These are phyloP conservation scores for Sprattus sprattus DNA, from an alignment of 2,113 vertebrate genomes.

Conservation along the genomic window DNA sequence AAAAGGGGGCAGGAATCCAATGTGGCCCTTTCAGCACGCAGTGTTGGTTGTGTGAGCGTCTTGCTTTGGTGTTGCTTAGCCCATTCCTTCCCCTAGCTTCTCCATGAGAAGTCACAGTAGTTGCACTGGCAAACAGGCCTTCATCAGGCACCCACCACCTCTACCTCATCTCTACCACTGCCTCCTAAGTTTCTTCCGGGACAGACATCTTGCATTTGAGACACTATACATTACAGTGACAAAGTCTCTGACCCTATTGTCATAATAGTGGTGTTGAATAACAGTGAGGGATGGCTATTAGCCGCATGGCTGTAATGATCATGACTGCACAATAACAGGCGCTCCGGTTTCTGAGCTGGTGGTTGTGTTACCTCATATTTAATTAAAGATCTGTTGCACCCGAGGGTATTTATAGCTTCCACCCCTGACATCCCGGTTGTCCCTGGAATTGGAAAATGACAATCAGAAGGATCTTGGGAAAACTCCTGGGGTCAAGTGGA, in stretches of 20 bases:
- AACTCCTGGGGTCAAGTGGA: conserved; percentile 25
- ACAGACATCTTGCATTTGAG: background rate
- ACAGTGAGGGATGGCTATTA: conserved; percentile 34
- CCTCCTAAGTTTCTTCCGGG: background rate
- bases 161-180: background rate
- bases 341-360: conserved; percentile 46
- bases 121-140: conserved; percentile 9
- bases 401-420: conserved; percentile 51
- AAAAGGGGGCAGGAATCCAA: conserved; percentile 59
- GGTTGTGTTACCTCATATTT: conserved; percentile 57
- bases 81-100: background rate
- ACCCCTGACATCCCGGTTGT: background rate
- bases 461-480: conserved; percentile 22
- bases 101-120: conserved; percentile 29
- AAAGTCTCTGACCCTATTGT: conserved; percentile 23
- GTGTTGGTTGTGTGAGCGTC: conserved; percentile 31
- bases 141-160: background rate
- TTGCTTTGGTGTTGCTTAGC: background rate
- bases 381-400: conserved; percentile 49
- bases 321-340: conserved; percentile 24
- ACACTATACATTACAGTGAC: background rate
- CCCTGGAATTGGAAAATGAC: conserved; percentile 13
- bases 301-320: conserved; percentile 34
- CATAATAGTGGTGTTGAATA: conserved; percentile 47
- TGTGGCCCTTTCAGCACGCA: conserved; percentile 52